Evolutionary conservation across 2,888 invertebrate genomes (phyloP).

Genomic region (Frankliniella intonsa): DNA sequence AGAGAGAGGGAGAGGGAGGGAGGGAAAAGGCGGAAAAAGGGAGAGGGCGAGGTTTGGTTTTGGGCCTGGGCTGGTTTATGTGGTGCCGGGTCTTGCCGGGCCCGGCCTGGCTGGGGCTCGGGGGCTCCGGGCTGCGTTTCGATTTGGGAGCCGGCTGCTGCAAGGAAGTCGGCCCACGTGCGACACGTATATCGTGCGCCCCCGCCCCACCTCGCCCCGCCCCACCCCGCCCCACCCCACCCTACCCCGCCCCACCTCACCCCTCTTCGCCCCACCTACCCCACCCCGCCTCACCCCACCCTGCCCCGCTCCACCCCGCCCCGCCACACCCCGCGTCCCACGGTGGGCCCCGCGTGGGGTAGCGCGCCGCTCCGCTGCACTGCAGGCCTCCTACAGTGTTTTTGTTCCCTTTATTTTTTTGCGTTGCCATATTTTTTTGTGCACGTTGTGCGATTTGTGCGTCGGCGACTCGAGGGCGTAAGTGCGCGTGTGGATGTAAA

Average conservation of each 20-base stretch:
- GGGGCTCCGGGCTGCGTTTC: neutral
- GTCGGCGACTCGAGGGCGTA: too few species aligned
- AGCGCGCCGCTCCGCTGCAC: too few species aligned
- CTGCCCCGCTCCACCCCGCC: neutral
- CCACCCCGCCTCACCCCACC: neutral
- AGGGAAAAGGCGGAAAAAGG: neutral
- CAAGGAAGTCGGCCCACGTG: neutral
- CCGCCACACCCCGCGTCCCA: too few species aligned
- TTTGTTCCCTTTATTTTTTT: too few species aligned
- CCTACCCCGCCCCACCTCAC: neutral
- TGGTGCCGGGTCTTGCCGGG: neutral
- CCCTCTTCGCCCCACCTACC: too few species aligned
- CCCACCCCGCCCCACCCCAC: neutral
- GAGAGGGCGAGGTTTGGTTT: neutral
- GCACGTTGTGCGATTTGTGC: too few species aligned
- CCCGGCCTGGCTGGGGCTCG: neutral
- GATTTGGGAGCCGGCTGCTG: neutral
- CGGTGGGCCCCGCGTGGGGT: too few species aligned
- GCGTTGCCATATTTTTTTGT: too few species aligned
- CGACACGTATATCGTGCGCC: neutral
- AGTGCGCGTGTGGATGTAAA: too few species aligned
- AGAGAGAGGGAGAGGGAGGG: neutral
- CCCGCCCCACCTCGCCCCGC: neutral
- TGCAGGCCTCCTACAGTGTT: too few species aligned
- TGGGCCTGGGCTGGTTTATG: slow-evolving; percentile 6